Percentiles rank a stretch among this genome's conserved stretches.
Evolutionary conservation across 2,797 vertebrate species (phyloP).

Genomic region (Numenius phaeopus): DNA sequence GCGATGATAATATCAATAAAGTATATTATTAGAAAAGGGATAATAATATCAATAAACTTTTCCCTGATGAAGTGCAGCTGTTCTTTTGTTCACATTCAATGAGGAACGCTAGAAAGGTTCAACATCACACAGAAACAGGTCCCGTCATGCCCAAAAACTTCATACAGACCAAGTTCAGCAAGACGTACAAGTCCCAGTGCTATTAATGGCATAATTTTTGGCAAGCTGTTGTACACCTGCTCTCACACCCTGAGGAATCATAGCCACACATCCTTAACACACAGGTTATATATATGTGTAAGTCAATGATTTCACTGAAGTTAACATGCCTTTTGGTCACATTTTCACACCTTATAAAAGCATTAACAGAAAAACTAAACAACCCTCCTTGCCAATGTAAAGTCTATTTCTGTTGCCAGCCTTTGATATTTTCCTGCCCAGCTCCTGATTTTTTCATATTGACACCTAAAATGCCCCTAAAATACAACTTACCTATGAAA

Average conservation of each 20-base stretch:
- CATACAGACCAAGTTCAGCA: not conserved
- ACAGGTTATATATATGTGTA: not conserved
- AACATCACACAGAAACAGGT: not conserved
- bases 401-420: not conserved
- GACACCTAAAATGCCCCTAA: slow-evolving; percentile 21
- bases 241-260: not conserved
- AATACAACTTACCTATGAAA: slow-evolving; percentile 48
- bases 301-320: not conserved
- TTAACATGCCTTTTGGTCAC: not conserved
- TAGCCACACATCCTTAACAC: not conserved
- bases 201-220: not conserved
- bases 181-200: not conserved
- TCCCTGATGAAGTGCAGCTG: not conserved
- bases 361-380: not conserved
- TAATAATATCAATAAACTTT: not conserved
- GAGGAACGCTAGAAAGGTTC: not conserved
- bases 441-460: not conserved
- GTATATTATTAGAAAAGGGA: not conserved
- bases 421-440: not conserved
- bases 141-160: not conserved
- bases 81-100: not conserved
- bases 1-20: no score
- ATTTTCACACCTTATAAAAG: not conserved
- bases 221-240: not conserved
- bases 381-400: not conserved